Percentiles rank a stretch among this genome's conserved stretches.
Evolutionary conservation across 2,888 invertebrate genomes (phyloP).

Genomic region (Pterobdella sp.): DNA sequence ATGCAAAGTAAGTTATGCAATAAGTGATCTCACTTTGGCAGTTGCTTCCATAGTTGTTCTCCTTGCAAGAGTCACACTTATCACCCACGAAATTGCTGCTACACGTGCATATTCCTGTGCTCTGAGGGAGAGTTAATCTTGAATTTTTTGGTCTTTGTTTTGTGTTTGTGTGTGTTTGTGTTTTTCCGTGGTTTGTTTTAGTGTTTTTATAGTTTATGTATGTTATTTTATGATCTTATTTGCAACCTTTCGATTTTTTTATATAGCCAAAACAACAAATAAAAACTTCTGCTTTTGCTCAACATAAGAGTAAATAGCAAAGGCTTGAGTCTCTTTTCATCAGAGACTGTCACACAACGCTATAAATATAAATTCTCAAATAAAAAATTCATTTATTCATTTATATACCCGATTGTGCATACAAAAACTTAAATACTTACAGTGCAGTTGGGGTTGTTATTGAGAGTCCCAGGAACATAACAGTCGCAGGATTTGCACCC

Average conservation of each 20-base stretch:
- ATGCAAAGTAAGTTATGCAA: too few relatives aligned
- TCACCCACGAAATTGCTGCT: constrained; percentile 38
- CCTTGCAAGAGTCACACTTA: constrained; percentile 39
- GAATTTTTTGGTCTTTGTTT: not conserved
- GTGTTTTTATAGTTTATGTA: not conserved
- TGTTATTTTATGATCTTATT: not conserved
- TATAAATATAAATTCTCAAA: too few relatives aligned
- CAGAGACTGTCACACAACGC: too few relatives aligned
- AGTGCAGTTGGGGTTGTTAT: not conserved
- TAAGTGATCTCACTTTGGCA: constrained; percentile 22
- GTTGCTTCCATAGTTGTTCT: not conserved
- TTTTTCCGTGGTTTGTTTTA: too few relatives aligned
- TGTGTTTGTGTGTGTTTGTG: not conserved
- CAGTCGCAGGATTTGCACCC: constrained; percentile 41
- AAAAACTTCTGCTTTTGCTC: not conserved
- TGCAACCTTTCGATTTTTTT: not conserved
- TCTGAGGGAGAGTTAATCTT: constrained; percentile 30
- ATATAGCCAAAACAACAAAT: not conserved
- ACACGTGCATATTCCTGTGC: constrained; percentile 39
- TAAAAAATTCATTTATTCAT: too few relatives aligned
- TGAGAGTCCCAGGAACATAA: not conserved
- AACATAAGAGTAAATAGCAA: too few relatives aligned
- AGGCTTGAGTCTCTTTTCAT: too few relatives aligned
- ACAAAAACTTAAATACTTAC: constrained; percentile 15
- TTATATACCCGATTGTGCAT: too few relatives aligned